Percentiles rank a stretch among this genome's conserved stretches.
Conservation (phyloP, 2,113 vertebrate species). For the Tauraco erythrolophus region DNA sequence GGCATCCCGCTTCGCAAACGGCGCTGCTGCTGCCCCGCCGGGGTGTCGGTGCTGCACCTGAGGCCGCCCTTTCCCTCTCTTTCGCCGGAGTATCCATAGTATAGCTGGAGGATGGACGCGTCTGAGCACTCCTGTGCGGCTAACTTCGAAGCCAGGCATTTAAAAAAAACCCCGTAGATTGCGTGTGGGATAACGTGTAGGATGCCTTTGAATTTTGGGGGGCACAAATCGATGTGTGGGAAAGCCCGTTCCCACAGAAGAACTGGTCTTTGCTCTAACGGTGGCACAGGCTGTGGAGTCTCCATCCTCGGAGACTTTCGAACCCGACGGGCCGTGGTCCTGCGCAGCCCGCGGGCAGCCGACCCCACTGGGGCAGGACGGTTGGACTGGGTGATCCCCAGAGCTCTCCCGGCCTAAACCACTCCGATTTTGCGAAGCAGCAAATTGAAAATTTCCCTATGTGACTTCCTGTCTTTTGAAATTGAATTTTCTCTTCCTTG, state of each 20-base stretch:
- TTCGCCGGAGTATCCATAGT: too few relatives aligned
- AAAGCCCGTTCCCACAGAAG: rapidly evolving
- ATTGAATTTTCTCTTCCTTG: background rate
- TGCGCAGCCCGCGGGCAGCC: too few relatives aligned
- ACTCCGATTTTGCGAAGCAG: background rate
- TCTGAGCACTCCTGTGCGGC: background rate
- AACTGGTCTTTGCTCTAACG: rapidly evolving
- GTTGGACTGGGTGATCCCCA: background rate
- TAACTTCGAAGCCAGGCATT: background rate
- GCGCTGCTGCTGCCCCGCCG: too few relatives aligned
- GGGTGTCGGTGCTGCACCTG: too few relatives aligned
- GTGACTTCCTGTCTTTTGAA: background rate
- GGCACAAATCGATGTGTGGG: rapidly evolving
- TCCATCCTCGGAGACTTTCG: too few relatives aligned
- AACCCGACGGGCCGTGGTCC: too few relatives aligned
- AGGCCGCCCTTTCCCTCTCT: too few relatives aligned
- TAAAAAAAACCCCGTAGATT: rapidly evolving
- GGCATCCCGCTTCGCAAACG: too few relatives aligned
- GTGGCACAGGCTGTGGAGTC: background rate
- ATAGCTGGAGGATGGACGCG: background rate
- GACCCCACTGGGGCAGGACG: too few relatives aligned
- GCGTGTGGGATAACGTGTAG: rapidly evolving
- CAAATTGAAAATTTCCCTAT: background rate
- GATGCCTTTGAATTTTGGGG: rapidly evolving
- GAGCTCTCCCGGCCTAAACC: background rate